Base-by-base conservation (phyloP, 2,113 vertebrate species). In the Australoheros scitulus region DNA sequence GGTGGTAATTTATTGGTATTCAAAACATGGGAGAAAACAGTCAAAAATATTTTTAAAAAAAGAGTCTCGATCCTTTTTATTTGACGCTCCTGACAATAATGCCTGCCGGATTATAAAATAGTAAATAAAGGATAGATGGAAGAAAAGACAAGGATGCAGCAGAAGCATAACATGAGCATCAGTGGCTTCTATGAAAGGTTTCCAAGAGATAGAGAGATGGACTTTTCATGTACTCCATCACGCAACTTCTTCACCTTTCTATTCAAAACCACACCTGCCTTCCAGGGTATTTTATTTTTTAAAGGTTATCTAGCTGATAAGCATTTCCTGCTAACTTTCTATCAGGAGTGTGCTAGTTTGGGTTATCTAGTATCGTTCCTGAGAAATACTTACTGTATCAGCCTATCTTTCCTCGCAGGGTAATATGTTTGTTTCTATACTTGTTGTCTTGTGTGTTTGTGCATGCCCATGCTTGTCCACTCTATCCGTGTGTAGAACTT, bases 401-500 rank as follows among this genome's bases (percentile, higher is more conserved):
- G 9, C 11, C 22, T 36, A n/a, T 63, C 24, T 56, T 34, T 82
- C 50, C 32, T 56, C 75, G 2, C 7, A 41, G 20, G 52, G 11
- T 5, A 22, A 36, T 88, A 36, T 61, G 57, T 61, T n/a, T 76
- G 47, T 56, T 7, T 87, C 24, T 83, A 52, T 58, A n/a, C 52
- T 17, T 56, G 58, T 74, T 38, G 36, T 43, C 47, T 8, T 76
- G 29, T 70, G n/a, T 80, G 36, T 83, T 55, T 36, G 50, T 81
- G 63, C 63, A 26, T 59, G 75, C 55, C 74, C 78, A 34, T 64
- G 36, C 77, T 59, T 84, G 81, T 82, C 41, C 43, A 58, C 58
- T 82, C 11, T 41, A 34, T 82, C 47, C 82, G 79, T 65, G 61
- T 87, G 76, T 56, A 7, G 75, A 91, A 88, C 77, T 88, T 85